These are phyloP conservation scores for Sturnira hondurensis DNA, from an alignment of 2,113 vertebrate genomes.

Conservation along the genomic window DNA sequence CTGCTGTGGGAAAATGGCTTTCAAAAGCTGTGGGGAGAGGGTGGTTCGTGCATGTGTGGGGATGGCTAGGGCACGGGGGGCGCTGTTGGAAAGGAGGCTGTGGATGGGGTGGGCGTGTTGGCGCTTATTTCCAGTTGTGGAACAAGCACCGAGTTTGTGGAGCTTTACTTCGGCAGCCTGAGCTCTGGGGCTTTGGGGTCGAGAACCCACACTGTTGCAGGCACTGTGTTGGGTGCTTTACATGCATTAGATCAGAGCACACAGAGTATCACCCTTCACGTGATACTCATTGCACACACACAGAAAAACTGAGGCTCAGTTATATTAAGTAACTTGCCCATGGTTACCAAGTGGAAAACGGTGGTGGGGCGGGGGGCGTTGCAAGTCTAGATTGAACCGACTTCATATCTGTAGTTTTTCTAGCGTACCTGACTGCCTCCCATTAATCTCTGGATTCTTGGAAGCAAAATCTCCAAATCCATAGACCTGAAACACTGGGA, in stretches of 20 bases:
- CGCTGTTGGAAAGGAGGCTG: neutral
- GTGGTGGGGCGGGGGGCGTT: neutral
- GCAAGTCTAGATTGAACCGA: neutral
- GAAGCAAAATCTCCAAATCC: neutral
- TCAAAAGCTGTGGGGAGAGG: neutral
- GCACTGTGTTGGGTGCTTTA: neutral
- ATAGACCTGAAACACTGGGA: neutral
- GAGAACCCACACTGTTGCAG: neutral
- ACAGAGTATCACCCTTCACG: too few relatives aligned
- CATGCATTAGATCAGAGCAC: neutral
- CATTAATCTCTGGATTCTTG: neutral
- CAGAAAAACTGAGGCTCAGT: neutral
- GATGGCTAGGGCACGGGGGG: neutral
- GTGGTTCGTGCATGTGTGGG: neutral
- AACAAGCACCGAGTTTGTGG: neutral
- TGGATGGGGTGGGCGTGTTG: neutral
- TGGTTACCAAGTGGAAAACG: neutral
- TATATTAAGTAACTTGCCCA: neutral
- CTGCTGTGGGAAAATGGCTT: conserved; percentile 65
- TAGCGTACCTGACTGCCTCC: neutral
- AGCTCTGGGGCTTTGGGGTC: neutral
- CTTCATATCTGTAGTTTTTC: neutral
- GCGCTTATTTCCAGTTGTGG: neutral
- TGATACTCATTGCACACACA: neutral
- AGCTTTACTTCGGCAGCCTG: neutral